These are phyloP conservation scores for Anodontia alba DNA, from an alignment of 2,888 invertebrate genomes.

Conservation along the genomic window DNA sequence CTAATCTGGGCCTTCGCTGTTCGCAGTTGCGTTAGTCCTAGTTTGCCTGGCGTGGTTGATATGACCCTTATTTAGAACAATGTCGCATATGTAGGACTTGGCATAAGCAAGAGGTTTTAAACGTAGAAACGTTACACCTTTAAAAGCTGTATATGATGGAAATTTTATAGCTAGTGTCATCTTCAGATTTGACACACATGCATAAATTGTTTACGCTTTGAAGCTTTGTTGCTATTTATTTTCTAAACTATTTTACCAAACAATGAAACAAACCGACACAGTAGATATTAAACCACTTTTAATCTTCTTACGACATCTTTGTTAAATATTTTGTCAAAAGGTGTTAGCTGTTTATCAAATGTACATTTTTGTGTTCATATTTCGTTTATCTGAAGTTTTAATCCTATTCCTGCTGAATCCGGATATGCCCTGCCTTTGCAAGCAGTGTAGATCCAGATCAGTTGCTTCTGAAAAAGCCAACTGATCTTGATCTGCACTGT, in stretches of 20 bases:
- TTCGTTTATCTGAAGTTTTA: too few species aligned
- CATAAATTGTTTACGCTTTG: conserved; percentile 15
- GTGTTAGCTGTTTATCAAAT: not conserved
- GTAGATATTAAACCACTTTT: not conserved
- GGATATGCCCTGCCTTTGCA: too few species aligned
- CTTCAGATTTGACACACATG: conserved; percentile 6
- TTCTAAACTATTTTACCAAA: not conserved
- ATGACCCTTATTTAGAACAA: too few species aligned
- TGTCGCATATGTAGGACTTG: too few species aligned
- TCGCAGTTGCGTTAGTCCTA: too few species aligned
- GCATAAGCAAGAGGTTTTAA: not conserved
- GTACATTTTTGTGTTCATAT: too few species aligned
- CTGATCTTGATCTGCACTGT: too few species aligned
- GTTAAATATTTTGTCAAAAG: not conserved
- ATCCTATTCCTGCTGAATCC: too few species aligned
- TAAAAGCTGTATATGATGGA: not conserved
- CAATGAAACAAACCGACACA: not conserved
- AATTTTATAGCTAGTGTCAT: conserved; percentile 6
- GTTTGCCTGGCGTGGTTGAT: too few species aligned
- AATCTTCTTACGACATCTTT: not conserved
- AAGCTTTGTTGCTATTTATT: not conserved
- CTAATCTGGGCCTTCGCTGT: too few species aligned
- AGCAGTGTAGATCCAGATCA: too few species aligned
- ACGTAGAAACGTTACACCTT: not conserved
- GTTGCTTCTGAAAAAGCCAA: too few species aligned